A percentile compares a stretch with the other conserved stretches of the same genome.
These are phyloP conservation scores for Drosophila mettleri DNA, from an alignment of 2,888 invertebrate species.

Conservation along the genomic window DNA sequence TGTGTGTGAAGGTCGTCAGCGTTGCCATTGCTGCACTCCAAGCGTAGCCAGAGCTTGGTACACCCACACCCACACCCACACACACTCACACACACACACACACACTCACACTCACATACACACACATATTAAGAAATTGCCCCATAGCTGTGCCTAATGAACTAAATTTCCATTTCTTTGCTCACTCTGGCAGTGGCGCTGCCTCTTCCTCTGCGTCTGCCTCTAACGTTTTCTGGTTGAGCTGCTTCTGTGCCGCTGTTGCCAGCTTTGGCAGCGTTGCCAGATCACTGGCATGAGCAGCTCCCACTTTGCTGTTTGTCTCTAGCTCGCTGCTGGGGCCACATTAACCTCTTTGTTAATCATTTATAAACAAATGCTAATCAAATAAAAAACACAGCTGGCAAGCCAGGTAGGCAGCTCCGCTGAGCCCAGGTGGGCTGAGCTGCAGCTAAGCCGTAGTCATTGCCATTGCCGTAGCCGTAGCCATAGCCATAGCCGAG, in stretches of 20 bases:
- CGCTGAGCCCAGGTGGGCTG: slow-evolving; percentile 40
- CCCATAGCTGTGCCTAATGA: slow-evolving; percentile 66
- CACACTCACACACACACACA: slow-evolving; percentile 5
- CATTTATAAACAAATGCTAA: slow-evolving; percentile 79
- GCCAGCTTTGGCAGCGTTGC: slow-evolving; percentile 33
- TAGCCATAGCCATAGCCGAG: slow-evolving; percentile 15
- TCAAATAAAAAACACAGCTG: slow-evolving; percentile 68
- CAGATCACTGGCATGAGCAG: slow-evolving; percentile 19
- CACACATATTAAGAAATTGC: slow-evolving; percentile 22
- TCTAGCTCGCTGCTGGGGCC: slow-evolving; percentile 35
- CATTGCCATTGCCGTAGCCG: slow-evolving; percentile 16
- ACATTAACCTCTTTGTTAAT: slow-evolving; percentile 80
- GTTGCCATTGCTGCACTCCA: slow-evolving; percentile 45
- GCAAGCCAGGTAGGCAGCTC: slow-evolving; percentile 19
- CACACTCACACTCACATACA: slow-evolving; percentile 4
- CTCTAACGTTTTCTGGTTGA: slow-evolving; percentile 52
- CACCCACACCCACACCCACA: slow-evolving; percentile 10
- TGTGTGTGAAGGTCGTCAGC: slow-evolving; percentile 43
- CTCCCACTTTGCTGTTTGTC: slow-evolving; percentile 59
- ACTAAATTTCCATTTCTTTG: slow-evolving; percentile 67
- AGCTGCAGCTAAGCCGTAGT: slow-evolving; percentile 25
- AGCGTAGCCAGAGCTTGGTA: slow-evolving; percentile 39
- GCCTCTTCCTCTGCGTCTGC: slow-evolving; percentile 30
- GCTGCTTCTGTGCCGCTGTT: slow-evolving; percentile 41
- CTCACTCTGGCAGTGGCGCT: slow-evolving; percentile 22